Percentiles rank a stretch among this genome's conserved stretches.
phyloP scores from a whole-genome alignment of 2,797 vertebrate genomes.

The Picus viridis region DNA sequence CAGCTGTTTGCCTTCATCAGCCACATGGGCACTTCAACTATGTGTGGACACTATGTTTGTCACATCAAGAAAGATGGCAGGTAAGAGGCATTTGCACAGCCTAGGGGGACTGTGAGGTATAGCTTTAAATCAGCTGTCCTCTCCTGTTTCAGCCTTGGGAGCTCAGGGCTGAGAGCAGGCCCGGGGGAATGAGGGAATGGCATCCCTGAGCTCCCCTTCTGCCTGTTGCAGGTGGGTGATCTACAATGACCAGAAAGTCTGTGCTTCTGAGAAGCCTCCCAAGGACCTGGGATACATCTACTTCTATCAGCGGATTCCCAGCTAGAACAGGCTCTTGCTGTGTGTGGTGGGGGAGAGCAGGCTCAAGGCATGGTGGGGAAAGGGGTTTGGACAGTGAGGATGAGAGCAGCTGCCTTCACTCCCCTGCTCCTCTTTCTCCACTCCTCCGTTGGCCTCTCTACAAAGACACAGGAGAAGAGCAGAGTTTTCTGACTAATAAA shows the following conservation, averaged over 20 bases:
- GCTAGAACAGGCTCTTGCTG: slow-evolving; percentile 79
- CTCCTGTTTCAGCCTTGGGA: not conserved
- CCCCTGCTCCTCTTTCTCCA: not conserved
- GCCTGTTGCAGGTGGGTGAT: slow-evolving; percentile 90
- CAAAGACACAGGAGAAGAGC: not conserved
- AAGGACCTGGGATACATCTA: slow-evolving; percentile 99
- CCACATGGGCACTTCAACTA: slow-evolving; percentile 98
- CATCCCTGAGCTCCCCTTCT: not conserved
- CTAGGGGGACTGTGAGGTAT: not conserved
- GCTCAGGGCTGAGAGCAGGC: not conserved
- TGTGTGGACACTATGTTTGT: slow-evolving; percentile 99
- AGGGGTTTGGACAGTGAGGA: not conserved
- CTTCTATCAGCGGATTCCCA: slow-evolving; percentile 93
- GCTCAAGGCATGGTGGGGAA: not conserved
- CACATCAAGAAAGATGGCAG: slow-evolving; percentile 99
- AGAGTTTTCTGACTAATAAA: not conserved
- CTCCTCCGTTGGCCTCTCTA: not conserved
- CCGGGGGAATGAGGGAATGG: not conserved
- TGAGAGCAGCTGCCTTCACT: slow-evolving; percentile 4
- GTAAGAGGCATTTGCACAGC: slow-evolving; percentile 77
- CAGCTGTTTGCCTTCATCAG: slow-evolving; percentile 98
- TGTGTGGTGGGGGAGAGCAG: slow-evolving; percentile 13
- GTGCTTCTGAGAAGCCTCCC: slow-evolving; percentile 97
- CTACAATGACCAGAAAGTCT: slow-evolving; percentile 99
- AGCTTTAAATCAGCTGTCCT: not conserved